Percentiles rank a stretch among this genome's conserved stretches.
Evolutionary conservation across 2,113 vertebrate species (phyloP).

Genomic region (Ptychochromis oligacanthus): DNA sequence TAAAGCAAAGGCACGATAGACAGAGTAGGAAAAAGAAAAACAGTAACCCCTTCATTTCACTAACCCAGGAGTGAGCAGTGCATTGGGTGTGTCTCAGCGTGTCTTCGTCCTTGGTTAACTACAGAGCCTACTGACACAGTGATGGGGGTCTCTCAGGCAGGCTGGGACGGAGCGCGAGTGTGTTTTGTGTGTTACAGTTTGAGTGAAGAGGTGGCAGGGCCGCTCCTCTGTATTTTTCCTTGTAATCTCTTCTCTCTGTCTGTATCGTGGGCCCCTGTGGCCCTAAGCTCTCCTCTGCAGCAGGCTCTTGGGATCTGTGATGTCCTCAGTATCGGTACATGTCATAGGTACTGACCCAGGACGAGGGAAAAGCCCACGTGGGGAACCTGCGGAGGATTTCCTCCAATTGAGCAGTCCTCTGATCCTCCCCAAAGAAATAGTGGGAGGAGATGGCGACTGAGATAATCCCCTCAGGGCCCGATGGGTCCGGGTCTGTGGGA

Average conservation of each 20-base stretch:
- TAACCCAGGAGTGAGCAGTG: constrained; percentile 30
- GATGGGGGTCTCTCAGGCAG: constrained; percentile 68
- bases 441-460: constrained; percentile 90
- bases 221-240: constrained; percentile 8
- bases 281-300: constrained; percentile 5
- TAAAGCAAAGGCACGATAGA: constrained; percentile 65
- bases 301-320: not conserved
- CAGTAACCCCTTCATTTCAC: constrained; percentile 35
- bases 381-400: constrained; percentile 85
- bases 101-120: constrained; percentile 50
- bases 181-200: constrained; percentile 41
- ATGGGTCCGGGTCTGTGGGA: constrained; percentile 72
- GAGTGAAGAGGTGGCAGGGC: constrained; percentile 51
- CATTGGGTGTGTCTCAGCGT: not conserved
- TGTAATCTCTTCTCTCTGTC: not conserved
- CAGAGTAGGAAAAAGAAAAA: constrained; percentile 13
- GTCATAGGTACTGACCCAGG: constrained; percentile 93
- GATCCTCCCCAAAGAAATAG: constrained; percentile 89
- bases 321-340: constrained; percentile 83
- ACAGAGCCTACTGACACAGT: constrained; percentile 71
- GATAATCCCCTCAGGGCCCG: constrained; percentile 83
- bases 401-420: constrained; percentile 82
- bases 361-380: constrained; percentile 89
- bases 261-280: not conserved
- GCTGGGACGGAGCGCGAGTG: constrained; percentile 27